Conservation (phyloP, 2,888 invertebrate genomes). For the Gibbula magus region DNA sequence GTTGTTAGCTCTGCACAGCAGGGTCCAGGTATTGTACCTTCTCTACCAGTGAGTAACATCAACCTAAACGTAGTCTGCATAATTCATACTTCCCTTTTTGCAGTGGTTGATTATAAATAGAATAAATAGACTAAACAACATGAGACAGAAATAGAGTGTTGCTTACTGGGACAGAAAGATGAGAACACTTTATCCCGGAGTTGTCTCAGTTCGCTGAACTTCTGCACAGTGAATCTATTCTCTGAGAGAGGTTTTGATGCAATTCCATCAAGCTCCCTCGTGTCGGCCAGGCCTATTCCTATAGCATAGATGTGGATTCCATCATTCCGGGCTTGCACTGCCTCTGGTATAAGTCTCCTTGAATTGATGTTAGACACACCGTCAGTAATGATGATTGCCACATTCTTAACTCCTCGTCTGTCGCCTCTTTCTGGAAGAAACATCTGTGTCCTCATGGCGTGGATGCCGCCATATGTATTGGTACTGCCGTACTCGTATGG, state of each 20-base stretch:
- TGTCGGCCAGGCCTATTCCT: conserved; percentile 57
- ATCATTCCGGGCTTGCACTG: conserved; percentile 45
- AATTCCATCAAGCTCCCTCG: conserved; percentile 58
- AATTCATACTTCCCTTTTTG: neutral
- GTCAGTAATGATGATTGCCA: conserved; percentile 65
- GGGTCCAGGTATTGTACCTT: too few relatives aligned
- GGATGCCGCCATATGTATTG: conserved; percentile 58
- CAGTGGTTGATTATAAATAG: too few relatives aligned
- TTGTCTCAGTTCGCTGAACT: conserved; percentile 46
- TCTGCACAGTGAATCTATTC: conserved; percentile 53
- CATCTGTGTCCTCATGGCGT: conserved; percentile 48
- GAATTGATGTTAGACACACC: conserved; percentile 70
- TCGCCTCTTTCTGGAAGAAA: conserved; percentile 55
- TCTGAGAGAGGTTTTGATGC: conserved; percentile 55
- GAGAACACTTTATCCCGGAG: conserved; percentile 41
- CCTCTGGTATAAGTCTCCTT: conserved; percentile 62
- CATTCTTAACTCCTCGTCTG: conserved; percentile 59
- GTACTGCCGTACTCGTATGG: conserved; percentile 57
- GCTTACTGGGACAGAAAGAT: conserved; percentile 43
- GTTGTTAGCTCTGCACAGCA: too few relatives aligned
- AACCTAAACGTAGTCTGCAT: neutral
- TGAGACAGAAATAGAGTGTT: neutral
- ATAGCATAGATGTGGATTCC: conserved; percentile 54
- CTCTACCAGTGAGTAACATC: neutral
- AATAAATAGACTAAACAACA: too few relatives aligned